phyloP scores from a whole-genome alignment of 2,797 vertebrate genomes.

The Pipistrellus nathusii region DNA sequence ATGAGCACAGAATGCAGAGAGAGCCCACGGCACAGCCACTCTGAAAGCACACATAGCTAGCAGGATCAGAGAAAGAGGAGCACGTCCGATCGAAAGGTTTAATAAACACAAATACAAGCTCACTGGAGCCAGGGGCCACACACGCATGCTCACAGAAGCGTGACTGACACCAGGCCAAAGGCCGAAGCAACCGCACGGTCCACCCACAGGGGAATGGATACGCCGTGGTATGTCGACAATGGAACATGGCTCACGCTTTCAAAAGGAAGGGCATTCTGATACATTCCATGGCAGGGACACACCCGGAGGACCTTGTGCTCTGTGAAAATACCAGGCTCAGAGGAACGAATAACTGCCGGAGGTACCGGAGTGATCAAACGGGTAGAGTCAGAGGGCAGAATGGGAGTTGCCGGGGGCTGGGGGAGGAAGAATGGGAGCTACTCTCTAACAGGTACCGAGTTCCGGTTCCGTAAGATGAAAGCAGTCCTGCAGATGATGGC shows the following conservation, averaged over 20 bases:
- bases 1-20: not conserved
- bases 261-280: not conserved
- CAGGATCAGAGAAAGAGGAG: not conserved
- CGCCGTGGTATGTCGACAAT: rapidly evolving
- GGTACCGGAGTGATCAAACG: too few species aligned
- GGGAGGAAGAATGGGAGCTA: rapidly evolving
- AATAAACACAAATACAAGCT: not conserved
- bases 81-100: not conserved
- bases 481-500: not conserved
- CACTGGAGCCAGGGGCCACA: not conserved
- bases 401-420: rapidly evolving
- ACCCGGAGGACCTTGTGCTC: not conserved
- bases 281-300: rapidly evolving
- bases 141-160: rapidly evolving
- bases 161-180: not conserved
- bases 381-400: not conserved
- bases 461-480: not conserved
- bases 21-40: not conserved
- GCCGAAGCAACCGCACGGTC: not conserved
- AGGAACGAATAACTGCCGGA: not conserved
- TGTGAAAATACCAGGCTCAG: not conserved
- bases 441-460: too few species aligned
- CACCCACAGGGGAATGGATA: not conserved
- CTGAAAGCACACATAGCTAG: not conserved
- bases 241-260: not conserved